phyloP scores from a whole-genome alignment of 2,797 vertebrate species.

The Lemur catta region DNA sequence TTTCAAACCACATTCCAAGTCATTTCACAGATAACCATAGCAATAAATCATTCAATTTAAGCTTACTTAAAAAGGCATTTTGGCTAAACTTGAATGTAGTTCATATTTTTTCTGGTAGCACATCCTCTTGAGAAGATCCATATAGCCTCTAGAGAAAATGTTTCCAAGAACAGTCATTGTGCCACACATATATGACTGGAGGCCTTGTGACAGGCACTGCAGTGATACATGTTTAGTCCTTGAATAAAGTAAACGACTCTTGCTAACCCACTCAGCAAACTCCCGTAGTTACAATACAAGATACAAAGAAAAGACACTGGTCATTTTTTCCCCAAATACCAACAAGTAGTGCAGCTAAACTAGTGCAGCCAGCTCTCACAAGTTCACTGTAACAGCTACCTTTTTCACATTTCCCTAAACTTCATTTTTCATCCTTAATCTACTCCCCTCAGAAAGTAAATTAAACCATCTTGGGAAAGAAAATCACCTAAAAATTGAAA shows the following conservation, averaged over 20 bases:
- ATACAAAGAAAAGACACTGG: not conserved
- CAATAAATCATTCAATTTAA: slow-evolving; percentile 65
- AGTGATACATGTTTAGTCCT: slow-evolving; percentile 41
- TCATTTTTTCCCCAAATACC: not conserved
- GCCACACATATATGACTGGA: slow-evolving; percentile 58
- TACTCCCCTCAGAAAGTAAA: not conserved
- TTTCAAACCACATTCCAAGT: slow-evolving; percentile 29
- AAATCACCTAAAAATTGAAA: not conserved
- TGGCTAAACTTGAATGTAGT: slow-evolving; percentile 69
- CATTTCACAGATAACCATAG: slow-evolving; percentile 41
- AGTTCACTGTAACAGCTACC: not conserved
- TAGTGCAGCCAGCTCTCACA: not conserved
- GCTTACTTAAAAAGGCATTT: slow-evolving; percentile 59
- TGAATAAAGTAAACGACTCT: slow-evolving; percentile 69
- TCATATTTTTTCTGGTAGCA: slow-evolving; percentile 7
- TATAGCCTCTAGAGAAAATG: slow-evolving; percentile 38
- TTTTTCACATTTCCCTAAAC: not conserved
- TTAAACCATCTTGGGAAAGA: not conserved
- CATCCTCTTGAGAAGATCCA: slow-evolving; percentile 53
- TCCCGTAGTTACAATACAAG: not conserved
- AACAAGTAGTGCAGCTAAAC: not conserved
- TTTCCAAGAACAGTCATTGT: slow-evolving; percentile 68
- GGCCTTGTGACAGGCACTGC: not conserved
- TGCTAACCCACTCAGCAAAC: not conserved
- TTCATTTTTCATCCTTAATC: slow-evolving; percentile 13